These are phyloP conservation scores for Cyprinodon diabolis DNA, from an alignment of 2,797 vertebrate species.

Conservation along the genomic window DNA sequence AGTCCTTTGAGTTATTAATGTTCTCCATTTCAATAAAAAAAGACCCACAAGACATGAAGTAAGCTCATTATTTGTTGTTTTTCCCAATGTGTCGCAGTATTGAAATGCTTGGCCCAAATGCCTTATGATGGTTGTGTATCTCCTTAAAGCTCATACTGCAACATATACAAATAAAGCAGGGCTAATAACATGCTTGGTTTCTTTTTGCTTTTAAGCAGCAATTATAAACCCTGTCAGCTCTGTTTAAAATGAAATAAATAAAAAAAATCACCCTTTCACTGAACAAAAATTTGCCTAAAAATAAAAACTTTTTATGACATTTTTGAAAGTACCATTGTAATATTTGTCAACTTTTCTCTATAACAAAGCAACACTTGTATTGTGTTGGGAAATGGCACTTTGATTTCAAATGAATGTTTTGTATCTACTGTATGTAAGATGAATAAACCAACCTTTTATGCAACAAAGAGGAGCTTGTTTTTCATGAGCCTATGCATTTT, in stretches of 20 bases:
- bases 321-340: slow-evolving; percentile 28
- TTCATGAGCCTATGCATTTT: slow-evolving; percentile 20
- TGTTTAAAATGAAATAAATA: not conserved
- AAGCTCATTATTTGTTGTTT: slow-evolving; percentile 25
- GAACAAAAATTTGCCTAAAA: not conserved
- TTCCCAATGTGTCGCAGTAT: slow-evolving; percentile 15
- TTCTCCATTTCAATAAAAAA: slow-evolving; percentile 24
- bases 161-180: slow-evolving; percentile 26
- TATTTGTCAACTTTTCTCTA: slow-evolving; percentile 61
- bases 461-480: slow-evolving; percentile 60
- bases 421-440: slow-evolving; percentile 61
- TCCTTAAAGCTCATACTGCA: slow-evolving; percentile 17
- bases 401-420: slow-evolving; percentile 73
- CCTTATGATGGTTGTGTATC: slow-evolving; percentile 60
- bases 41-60: slow-evolving; percentile 23
- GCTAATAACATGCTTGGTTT: slow-evolving; percentile 29
- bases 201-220: slow-evolving; percentile 4
- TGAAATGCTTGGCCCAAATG: slow-evolving; percentile 52
- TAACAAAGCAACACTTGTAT: slow-evolving; percentile 65
- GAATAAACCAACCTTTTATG: slow-evolving; percentile 74
- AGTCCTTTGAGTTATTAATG: slow-evolving; percentile 25
- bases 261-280: not conserved
- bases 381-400: slow-evolving; percentile 72
- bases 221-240: not conserved
- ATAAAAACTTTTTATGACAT: slow-evolving; percentile 10